Evolutionary conservation across 2,797 vertebrate genomes (phyloP).

Genomic region (Chaunax sp.): DNA sequence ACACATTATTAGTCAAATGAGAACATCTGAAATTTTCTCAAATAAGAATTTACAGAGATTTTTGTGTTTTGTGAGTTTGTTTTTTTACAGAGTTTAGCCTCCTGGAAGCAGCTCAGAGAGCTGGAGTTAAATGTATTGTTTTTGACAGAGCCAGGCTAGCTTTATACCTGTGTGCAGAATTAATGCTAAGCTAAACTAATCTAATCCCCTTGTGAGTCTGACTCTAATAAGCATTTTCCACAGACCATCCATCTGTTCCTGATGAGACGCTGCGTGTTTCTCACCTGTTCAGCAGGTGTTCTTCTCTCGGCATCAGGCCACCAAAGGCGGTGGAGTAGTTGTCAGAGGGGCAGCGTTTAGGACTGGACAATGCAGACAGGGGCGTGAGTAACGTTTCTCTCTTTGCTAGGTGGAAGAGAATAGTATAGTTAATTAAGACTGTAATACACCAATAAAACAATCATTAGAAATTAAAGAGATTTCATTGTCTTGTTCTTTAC

Average conservation of each 20-base stretch:
- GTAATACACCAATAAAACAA: neutral
- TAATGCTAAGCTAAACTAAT: too few species aligned
- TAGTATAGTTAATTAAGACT: neutral
- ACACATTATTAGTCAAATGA: too few species aligned
- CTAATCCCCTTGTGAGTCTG: neutral
- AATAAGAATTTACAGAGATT: too few species aligned
- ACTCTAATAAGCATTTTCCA: too few species aligned
- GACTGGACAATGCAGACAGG: slow-evolving; percentile 90
- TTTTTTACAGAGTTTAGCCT: too few species aligned
- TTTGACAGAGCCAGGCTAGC: too few species aligned
- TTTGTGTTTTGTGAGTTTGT: too few species aligned
- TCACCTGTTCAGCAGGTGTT: slow-evolving; percentile 77
- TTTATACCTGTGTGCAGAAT: too few species aligned
- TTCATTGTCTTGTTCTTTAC: neutral
- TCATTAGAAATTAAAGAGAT: slow-evolving; percentile 8
- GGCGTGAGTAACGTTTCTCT: slow-evolving; percentile 91
- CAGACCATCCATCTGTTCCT: neutral
- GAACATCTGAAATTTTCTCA: too few species aligned
- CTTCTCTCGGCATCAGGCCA: slow-evolving; percentile 85
- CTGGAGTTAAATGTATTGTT: neutral
- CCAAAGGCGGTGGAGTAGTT: slow-evolving; percentile 95
- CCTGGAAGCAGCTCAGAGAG: too few species aligned
- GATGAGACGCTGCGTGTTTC: neutral
- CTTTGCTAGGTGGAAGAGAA: slow-evolving; percentile 81
- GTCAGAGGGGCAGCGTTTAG: slow-evolving; percentile 94